A percentile compares a stretch with the other conserved stretches of the same genome.
Conservation (phyloP, 2,113 vertebrate genomes). For the Semicossyphus pulcher region DNA sequence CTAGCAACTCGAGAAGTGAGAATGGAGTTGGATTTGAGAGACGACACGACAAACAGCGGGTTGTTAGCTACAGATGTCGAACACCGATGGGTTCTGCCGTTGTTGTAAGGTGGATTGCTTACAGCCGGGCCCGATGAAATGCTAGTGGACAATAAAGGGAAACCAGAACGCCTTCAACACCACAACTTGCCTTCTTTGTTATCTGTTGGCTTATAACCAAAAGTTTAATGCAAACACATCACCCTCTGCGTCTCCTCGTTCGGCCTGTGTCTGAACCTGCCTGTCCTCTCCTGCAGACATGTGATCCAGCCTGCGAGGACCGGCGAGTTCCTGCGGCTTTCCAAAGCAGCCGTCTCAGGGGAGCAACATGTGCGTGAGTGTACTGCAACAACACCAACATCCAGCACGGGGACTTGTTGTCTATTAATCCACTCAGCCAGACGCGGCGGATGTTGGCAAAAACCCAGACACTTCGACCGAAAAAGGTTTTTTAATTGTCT, state of each 20-base stretch:
- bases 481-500: too few species aligned
- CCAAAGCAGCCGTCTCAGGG: constrained; percentile 69
- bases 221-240: too few species aligned
- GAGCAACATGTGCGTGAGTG: constrained; percentile 54
- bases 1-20: background rate
- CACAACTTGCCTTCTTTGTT: too few species aligned
- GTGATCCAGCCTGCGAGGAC: constrained; percentile 23
- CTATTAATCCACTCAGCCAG: constrained; percentile 47
- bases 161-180: too few species aligned
- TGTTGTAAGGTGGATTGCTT: too few species aligned
- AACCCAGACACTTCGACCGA: constrained; percentile 8
- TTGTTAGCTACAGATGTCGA: background rate
- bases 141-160: too few species aligned
- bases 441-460: constrained; percentile 19
- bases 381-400: constrained; percentile 57
- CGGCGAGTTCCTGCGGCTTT: constrained; percentile 52
- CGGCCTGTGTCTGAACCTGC: constrained; percentile 28
- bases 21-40: background rate
- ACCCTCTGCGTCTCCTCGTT: constrained; percentile 22
- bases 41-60: background rate
- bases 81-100: too few species aligned
- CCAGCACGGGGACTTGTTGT: constrained; percentile 26
- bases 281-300: constrained; percentile 26
- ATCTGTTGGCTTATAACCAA: too few species aligned
- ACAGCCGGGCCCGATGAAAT: too few species aligned